phyloP scores from a whole-genome alignment of 2,888 invertebrate genomes.

The Xanthia togata region DNA sequence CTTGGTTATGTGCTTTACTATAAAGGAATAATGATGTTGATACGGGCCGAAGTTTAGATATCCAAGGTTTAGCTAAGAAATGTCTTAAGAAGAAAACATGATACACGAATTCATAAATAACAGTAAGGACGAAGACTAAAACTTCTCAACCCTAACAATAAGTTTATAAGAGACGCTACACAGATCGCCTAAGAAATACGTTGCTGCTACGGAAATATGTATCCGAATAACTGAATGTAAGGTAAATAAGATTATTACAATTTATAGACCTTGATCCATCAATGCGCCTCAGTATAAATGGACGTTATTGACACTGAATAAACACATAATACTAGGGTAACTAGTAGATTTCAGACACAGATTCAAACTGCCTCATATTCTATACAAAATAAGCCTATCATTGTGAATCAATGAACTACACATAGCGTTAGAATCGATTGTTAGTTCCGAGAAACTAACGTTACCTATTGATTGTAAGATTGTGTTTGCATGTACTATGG shows the following conservation, averaged over 20 bases:
- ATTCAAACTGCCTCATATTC: not conserved
- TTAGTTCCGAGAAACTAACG: conserved; percentile 23
- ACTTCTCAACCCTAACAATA: not conserved
- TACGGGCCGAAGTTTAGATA: not conserved
- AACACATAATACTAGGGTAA: not conserved
- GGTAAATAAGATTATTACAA: too few relatives aligned
- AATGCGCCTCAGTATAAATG: not conserved
- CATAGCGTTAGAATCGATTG: conserved; percentile 13
- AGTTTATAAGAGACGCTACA: not conserved
- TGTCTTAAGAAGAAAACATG: not conserved
- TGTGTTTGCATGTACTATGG: conserved; percentile 17
- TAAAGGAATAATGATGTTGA: conserved; percentile 10
- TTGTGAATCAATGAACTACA: conserved; percentile 15
- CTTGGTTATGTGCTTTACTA: not conserved
- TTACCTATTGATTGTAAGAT: conserved; percentile 14
- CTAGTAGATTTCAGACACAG: not conserved
- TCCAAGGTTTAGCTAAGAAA: not conserved
- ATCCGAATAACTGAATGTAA: not conserved
- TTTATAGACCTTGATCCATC: not conserved
- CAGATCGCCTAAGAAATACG: not conserved
- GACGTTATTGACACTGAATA: conserved; percentile 3
- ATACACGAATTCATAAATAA: not conserved
- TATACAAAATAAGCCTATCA: not conserved
- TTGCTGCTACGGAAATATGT: not conserved
- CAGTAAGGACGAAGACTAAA: not conserved